A percentile compares a stretch with the other conserved stretches of the same genome.
Conservation (phyloP, 2,888 invertebrate species). For the Blastobasis lacticolella region DNA sequence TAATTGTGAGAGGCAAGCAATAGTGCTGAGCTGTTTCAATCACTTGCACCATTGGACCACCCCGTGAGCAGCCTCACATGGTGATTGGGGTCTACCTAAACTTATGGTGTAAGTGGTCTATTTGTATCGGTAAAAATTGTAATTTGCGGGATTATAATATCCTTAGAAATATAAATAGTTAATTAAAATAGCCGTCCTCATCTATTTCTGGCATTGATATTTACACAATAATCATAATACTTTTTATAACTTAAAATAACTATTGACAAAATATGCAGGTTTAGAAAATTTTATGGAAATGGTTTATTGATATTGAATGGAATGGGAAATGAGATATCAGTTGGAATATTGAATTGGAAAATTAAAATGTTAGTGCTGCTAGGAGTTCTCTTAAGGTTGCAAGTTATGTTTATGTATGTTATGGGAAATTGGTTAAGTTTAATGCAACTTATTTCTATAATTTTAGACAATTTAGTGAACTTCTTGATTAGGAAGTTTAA, state of each 20-base stretch:
- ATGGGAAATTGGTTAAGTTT: conserved; percentile 8
- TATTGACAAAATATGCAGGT: too few relatives aligned
- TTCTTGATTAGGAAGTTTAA: not conserved
- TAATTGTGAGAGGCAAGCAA: conserved; percentile 32
- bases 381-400: not conserved
- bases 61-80: too few relatives aligned
- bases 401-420: conserved; percentile 2
- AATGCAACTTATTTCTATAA: not conserved
- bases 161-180: conserved; percentile 1
- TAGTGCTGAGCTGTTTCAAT: conserved; percentile 25
- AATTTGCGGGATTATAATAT: not conserved
- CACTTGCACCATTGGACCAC: not conserved
- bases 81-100: not conserved
- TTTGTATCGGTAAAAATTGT: not conserved
- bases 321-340: too few relatives aligned
- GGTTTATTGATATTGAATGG: too few relatives aligned
- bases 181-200: conserved; percentile 10
- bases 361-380: not conserved
- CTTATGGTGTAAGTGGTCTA: not conserved
- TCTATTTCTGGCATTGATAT: conserved; percentile 1
- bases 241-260: too few relatives aligned
- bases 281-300: too few relatives aligned
- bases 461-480: conserved; percentile 3
- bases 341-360: too few relatives aligned
- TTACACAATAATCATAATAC: not conserved